A percentile compares a stretch with the other conserved stretches of the same genome.
Evolutionary conservation across 2,113 vertebrate genomes (phyloP).

Genomic region (Thinocorus orbignyianus): DNA sequence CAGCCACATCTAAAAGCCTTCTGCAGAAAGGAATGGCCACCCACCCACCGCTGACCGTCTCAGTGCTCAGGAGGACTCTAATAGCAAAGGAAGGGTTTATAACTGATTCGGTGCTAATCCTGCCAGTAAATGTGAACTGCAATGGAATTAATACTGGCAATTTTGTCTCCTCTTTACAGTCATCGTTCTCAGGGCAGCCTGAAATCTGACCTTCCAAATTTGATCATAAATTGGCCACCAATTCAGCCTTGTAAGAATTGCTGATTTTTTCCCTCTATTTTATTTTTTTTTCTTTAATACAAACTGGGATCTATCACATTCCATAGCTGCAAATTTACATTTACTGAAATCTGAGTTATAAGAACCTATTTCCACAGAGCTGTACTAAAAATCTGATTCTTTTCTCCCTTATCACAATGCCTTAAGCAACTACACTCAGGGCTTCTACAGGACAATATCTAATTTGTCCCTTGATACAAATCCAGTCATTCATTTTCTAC

Average conservation of each 20-base stretch:
- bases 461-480: background rate
- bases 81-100: background rate
- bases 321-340: background rate
- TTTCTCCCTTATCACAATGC: background rate
- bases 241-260: background rate
- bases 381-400: background rate
- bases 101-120: accelerated
- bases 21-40: background rate
- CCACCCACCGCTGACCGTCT: background rate
- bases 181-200: background rate
- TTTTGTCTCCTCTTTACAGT: background rate
- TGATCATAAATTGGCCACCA: background rate
- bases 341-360: background rate
- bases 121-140: background rate
- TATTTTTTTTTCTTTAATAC: background rate
- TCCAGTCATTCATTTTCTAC: background rate
- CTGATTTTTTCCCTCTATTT: accelerated
- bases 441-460: background rate
- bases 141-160: background rate
- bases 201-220: background rate
- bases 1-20: background rate
- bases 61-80: background rate
- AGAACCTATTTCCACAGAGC: background rate
- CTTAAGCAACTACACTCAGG: background rate
- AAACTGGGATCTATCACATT: background rate